phyloP scores from a whole-genome alignment of 2,797 vertebrate genomes.

The Holocentrus rufus region DNA sequence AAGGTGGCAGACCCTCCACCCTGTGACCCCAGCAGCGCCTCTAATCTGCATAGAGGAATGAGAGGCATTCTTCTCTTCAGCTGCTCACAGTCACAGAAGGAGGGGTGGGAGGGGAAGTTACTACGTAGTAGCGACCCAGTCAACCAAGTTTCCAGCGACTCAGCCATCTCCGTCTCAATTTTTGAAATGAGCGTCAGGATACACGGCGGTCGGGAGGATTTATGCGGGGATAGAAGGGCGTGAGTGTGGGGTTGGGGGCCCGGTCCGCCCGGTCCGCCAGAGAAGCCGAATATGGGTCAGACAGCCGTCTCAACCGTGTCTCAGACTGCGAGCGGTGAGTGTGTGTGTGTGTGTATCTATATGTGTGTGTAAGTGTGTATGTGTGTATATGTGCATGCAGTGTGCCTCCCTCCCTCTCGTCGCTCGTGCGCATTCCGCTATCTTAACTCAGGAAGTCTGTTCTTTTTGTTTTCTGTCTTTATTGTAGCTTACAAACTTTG shows the following conservation, averaged over 20 bases:
- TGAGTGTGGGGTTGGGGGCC: conserved; percentile 49
- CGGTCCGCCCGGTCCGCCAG: conserved; percentile 53
- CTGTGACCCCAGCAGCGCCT: conserved; percentile 66
- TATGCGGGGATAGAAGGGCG: conserved; percentile 47
- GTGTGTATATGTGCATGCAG: conserved; percentile 18
- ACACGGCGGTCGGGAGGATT: conserved; percentile 37
- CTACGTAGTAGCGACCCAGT: conserved; percentile 64
- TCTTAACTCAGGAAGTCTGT: conserved; percentile 65
- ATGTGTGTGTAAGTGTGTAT: not conserved
- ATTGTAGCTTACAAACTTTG: not conserved
- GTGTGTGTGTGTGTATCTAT: conserved; percentile 8
- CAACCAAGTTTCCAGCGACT: conserved; percentile 68
- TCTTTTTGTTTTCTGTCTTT: conserved; percentile 11
- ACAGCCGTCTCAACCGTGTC: conserved; percentile 76
- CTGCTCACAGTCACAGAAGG: conserved; percentile 41
- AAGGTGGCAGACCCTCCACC: conserved; percentile 20
- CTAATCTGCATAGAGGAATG: conserved; percentile 71
- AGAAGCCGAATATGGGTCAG: conserved; percentile 76
- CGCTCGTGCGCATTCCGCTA: conserved; percentile 63
- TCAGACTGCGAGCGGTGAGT: conserved; percentile 74
- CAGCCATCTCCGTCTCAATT: conserved; percentile 47
- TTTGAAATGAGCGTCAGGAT: conserved; percentile 51
- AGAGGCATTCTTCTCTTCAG: conserved; percentile 69
- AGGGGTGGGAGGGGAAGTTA: conserved; percentile 62
- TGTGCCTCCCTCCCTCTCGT: not conserved